These are phyloP conservation scores for Meloe dianella DNA, from an alignment of 2,888 invertebrate species.

Conservation along the genomic window DNA sequence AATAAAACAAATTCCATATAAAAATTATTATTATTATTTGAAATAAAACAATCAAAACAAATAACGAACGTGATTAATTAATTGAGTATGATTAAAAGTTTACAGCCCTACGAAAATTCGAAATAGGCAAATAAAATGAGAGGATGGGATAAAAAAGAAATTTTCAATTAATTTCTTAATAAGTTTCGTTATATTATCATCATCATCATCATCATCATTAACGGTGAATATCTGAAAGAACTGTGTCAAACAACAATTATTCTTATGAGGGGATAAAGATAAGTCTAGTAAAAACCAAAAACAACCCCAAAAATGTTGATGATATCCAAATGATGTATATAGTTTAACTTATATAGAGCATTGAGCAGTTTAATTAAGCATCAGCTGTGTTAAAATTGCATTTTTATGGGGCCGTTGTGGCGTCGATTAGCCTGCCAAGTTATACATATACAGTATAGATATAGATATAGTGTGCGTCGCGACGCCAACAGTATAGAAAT, in stretches of 20 bases:
- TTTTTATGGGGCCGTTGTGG: conserved; percentile 41
- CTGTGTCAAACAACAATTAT: background rate
- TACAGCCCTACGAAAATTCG: background rate
- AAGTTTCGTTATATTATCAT: too few species aligned
- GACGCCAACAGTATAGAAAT: conserved; percentile 23
- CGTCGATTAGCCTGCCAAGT: conserved; percentile 38
- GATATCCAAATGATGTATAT: conserved; percentile 34
- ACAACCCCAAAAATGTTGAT: conserved; percentile 23
- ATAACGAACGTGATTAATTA: background rate
- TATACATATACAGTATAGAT: conserved; percentile 19
- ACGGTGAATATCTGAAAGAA: background rate
- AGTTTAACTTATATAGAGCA: conserved; percentile 32
- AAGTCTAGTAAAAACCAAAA: background rate
- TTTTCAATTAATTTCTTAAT: too few species aligned
- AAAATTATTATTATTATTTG: background rate
- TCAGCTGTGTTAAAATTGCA: conserved; percentile 41
- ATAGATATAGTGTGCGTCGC: conserved; percentile 13
- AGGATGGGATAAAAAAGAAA: too few species aligned
- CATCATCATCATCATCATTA: background rate
- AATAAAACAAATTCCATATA: background rate
- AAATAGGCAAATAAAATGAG: too few species aligned
- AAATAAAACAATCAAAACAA: background rate
- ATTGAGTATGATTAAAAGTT: background rate
- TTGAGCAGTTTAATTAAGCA: conserved; percentile 37
- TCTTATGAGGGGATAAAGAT: too few species aligned